Base-by-base conservation (phyloP, 2,888 invertebrate species). In the Synergus umbraculus region DNA sequence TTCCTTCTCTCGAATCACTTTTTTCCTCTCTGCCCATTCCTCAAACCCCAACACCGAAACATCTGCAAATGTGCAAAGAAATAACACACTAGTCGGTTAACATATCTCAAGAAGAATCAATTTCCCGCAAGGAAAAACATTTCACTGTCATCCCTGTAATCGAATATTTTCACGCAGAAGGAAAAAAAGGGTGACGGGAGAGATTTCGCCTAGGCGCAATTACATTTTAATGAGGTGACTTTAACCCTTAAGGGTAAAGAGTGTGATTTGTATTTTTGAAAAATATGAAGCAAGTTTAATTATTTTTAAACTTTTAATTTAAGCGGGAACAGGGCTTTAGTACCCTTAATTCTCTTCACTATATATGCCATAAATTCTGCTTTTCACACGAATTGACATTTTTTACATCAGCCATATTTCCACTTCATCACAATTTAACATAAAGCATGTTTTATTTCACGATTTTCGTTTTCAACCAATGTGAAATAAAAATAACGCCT, bases 341-440 rank as follows among this genome's bases (percentile, higher is more conserved):
- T 29, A 3, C 29, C 29, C 29, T 29, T n/a, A n/a, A n/a, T n/a
- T 29, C 22, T 29, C 29, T 73, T 73, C 69, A 73, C 37, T 73
- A n/a, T 22, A 73, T 73, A 49, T 54, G n/a, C n/a, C 18, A 43
- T n/a, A 41, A 41, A 43, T 60, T 43, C 37, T 65, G 41, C n/a
- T 65, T 65, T 65, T 18, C 43, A 41, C 18, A 9, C 1, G n/a
- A 41, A 65, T 65, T 41, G n/a, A 41, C 43, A 65, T 60, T 60
- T 60, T 60, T 22, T 12, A 60, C 60, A 22, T 4, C 4, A 22
- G 18, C 9, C 10, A 3, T 4, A 0, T 12, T 60, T 22, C 18
- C 15, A 9, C 3, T 15, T 41, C 10, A 12, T 12, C 22, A n/a
- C 22, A 58, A 58, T 22, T 10, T 22, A 8, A 58, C 4, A n/a